Percentiles rank a stretch among this genome's conserved stretches.
Evolutionary conservation across 1,140 invertebrate species (phyloP).

Genomic region (Panulirus ornatus): DNA sequence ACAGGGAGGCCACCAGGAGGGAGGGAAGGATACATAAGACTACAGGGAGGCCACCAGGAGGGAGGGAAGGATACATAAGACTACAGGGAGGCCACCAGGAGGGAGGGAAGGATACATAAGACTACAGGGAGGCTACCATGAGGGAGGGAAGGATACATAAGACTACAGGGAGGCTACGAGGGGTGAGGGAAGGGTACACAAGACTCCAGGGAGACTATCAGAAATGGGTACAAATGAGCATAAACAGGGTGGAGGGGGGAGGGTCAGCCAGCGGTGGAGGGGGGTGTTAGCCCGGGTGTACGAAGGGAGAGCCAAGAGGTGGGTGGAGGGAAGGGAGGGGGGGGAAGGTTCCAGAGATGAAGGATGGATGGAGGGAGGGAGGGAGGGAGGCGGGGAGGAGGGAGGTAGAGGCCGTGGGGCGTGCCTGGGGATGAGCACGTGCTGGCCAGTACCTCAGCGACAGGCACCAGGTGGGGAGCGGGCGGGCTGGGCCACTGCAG

Average conservation of each 20-base stretch:
- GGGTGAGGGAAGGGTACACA: no score
- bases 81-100: no score
- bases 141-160: no score
- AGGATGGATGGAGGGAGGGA: background rate
- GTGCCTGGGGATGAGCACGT: slow-evolving; percentile 8
- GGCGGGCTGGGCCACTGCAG: background rate
- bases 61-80: no score
- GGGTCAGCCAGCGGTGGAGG: no score
- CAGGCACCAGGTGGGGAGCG: slow-evolving; percentile 17
- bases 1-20: no score
- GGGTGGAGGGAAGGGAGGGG: background rate
- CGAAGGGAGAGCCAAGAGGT: background rate
- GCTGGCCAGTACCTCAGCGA: background rate
- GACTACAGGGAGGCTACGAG: no score
- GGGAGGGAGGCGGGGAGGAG: background rate
- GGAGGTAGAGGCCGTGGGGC: background rate
- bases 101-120: no score
- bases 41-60: no score
- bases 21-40: no score
- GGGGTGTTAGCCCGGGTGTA: background rate
- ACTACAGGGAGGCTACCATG: no score
- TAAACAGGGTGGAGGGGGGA: background rate
- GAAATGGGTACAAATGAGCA: background rate
- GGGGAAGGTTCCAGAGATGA: background rate
- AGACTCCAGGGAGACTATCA: no score